Evolutionary conservation across 2,113 vertebrate species (phyloP).

Genomic region (Toxotes chatareus): DNA sequence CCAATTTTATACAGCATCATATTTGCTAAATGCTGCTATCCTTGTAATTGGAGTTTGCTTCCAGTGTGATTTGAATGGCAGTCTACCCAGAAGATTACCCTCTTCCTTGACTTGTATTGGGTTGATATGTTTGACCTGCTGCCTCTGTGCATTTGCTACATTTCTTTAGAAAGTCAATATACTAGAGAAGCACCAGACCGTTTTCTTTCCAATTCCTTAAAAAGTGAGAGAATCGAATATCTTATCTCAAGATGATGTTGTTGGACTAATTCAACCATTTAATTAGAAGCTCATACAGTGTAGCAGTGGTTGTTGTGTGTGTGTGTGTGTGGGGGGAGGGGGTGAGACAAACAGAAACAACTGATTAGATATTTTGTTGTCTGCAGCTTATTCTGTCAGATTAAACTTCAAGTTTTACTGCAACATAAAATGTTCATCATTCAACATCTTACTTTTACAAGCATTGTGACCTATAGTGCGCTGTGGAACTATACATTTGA

Average conservation of each 20-base stretch:
- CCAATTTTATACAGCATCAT: conserved; percentile 36
- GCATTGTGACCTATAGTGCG: neutral
- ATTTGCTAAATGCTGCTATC: conserved; percentile 35
- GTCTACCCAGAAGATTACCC: conserved; percentile 28
- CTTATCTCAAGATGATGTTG: conserved; percentile 61
- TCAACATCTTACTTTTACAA: neutral
- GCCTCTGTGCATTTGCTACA: neutral
- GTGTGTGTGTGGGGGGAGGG: neutral
- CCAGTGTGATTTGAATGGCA: conserved; percentile 26
- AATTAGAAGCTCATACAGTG: conserved; percentile 60
- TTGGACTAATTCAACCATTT: conserved; percentile 69
- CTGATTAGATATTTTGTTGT: conserved; percentile 34
- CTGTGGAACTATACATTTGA: neutral
- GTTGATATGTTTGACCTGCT: conserved; percentile 19
- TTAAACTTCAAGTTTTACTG: conserved; percentile 13
- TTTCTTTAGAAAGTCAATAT: conserved; percentile 8
- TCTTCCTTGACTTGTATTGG: neutral
- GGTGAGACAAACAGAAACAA: conserved; percentile 15
- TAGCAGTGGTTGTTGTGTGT: conserved; percentile 1
- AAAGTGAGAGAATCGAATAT: conserved; percentile 48
- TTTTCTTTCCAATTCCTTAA: conserved; percentile 44
- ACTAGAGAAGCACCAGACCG: neutral
- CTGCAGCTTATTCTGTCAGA: conserved; percentile 27
- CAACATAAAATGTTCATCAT: neutral
- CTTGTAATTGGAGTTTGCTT: conserved; percentile 32